Evolutionary conservation across 2,113 vertebrate genomes (phyloP).

Genomic region (Zapornia atra): DNA sequence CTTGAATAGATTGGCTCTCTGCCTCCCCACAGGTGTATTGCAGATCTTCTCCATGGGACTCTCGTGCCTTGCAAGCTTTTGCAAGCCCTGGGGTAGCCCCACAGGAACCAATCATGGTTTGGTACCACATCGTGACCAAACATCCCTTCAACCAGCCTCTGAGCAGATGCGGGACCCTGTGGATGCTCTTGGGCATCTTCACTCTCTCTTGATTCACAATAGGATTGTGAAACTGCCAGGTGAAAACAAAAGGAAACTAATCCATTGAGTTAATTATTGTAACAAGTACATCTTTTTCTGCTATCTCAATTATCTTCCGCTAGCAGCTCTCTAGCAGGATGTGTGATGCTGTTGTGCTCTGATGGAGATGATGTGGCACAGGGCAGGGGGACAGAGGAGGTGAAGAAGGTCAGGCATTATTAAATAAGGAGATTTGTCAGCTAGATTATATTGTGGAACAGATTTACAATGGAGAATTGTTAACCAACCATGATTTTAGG

Average conservation of each 20-base stretch:
- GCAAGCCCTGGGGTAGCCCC: neutral
- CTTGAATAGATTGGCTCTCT: neutral
- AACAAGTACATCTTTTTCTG: neutral
- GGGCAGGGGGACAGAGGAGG: neutral
- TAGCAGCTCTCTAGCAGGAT: neutral
- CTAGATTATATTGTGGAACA: neutral
- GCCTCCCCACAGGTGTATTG: neutral
- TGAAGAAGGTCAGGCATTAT: neutral
- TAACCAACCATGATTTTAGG: neutral
- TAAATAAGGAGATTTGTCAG: neutral
- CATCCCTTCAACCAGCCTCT: neutral
- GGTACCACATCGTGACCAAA: neutral
- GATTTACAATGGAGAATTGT: neutral
- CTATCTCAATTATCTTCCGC: neutral
- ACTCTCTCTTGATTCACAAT: neutral
- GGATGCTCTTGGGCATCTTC: accelerated
- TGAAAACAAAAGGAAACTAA: neutral
- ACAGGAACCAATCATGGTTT: too few relatives aligned
- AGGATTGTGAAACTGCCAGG: neutral
- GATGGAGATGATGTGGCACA: conserved; percentile 11
- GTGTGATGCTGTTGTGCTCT: neutral
- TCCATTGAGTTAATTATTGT: neutral
- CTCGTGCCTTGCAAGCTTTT: accelerated
- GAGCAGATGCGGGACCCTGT: neutral
- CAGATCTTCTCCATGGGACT: neutral